Conservation (phyloP, 2,797 vertebrate genomes). For the Lacerta viridis region DNA sequence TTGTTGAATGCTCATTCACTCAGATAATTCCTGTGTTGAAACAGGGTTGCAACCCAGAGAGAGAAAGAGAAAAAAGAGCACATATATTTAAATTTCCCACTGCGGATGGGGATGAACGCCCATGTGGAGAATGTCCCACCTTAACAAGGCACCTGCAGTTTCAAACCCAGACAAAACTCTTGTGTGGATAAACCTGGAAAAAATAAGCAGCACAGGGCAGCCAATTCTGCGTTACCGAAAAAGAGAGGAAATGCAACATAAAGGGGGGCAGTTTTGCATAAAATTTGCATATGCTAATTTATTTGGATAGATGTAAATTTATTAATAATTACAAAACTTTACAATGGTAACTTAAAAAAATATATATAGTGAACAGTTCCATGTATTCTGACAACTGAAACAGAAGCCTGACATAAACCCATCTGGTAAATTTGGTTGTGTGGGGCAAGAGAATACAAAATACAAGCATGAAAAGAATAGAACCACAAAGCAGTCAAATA, state of each 20-base stretch:
- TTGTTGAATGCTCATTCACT: background rate
- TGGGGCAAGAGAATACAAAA: conserved; percentile 53
- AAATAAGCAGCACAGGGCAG: background rate
- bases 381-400: conserved; percentile 13
- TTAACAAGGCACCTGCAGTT: too few species aligned
- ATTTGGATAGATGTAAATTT: too few species aligned
- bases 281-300: too few species aligned
- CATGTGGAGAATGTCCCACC: too few species aligned
- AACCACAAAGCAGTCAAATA: conserved; percentile 76
- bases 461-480: conserved; percentile 70
- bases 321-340: too few species aligned
- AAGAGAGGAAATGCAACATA: too few species aligned
- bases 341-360: too few species aligned
- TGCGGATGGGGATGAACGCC: too few species aligned
- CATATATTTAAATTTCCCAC: background rate
- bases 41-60: background rate
- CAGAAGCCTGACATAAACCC: conserved; percentile 14
- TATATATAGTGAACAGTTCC: conserved; percentile 26
- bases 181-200: background rate
- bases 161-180: too few species aligned
- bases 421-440: conserved; percentile 64
- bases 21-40: background rate
- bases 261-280: too few species aligned
- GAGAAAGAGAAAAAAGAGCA: background rate
- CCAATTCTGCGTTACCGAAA: too few species aligned